These are phyloP conservation scores for Darevskia mixta DNA, from an alignment of 2,797 vertebrate species.

Conservation along the genomic window DNA sequence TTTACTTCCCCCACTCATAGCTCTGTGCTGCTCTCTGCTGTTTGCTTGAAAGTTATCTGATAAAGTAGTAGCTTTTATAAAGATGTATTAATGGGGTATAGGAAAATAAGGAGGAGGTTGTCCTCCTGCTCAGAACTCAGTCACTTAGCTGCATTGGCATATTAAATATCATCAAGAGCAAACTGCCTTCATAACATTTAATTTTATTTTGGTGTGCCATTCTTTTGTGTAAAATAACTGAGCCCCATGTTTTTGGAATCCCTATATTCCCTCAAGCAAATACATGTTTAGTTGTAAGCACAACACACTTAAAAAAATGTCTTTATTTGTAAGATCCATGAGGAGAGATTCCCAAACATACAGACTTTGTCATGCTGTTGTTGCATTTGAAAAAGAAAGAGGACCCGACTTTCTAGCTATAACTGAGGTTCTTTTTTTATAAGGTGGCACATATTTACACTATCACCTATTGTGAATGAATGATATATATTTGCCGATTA, in stretches of 20 bases:
- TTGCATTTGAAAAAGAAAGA: too few relatives aligned
- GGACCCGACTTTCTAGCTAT: too few relatives aligned
- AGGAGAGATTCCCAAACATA: not conserved
- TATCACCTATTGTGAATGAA: not conserved
- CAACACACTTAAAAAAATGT: too few relatives aligned
- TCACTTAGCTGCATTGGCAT: slow-evolving; percentile 9
- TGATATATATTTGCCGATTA: not conserved
- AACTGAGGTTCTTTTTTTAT: not conserved
- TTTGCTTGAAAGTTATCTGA: slow-evolving; percentile 31
- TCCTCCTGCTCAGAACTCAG: not conserved
- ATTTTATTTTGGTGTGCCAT: not conserved
- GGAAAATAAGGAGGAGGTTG: not conserved
- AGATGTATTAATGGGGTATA: not conserved
- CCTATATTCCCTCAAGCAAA: not conserved
- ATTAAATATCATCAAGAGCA: not conserved
- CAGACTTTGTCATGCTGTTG: not conserved
- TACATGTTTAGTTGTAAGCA: not conserved
- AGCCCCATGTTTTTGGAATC: not conserved
- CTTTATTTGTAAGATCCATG: too few relatives aligned
- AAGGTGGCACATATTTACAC: not conserved
- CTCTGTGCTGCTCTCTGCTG: slow-evolving; percentile 70
- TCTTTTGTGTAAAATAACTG: not conserved
- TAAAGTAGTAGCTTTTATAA: slow-evolving; percentile 21
- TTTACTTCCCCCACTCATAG: slow-evolving; percentile 37
- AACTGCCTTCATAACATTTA: not conserved